Conservation (phyloP, 2,113 vertebrate genomes). For the Trachemys scripta region DNA sequence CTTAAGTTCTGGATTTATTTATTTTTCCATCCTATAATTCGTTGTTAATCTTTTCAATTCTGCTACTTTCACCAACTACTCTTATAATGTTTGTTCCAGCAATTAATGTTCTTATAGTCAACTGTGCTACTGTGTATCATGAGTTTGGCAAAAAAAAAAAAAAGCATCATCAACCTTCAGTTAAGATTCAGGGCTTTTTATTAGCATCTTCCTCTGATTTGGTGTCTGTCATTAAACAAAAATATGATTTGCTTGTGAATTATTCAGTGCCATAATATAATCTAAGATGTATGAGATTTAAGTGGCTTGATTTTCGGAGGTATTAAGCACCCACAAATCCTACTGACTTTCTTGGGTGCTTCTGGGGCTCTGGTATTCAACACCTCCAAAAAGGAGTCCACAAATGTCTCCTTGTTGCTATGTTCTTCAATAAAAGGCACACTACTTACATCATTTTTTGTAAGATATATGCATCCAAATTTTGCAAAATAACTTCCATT, state of each 20-base stretch:
- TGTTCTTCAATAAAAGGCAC: background rate
- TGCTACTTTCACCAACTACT: background rate
- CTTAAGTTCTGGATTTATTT: background rate
- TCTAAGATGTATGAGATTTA: background rate
- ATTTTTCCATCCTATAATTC: background rate
- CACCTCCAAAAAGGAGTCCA: background rate
- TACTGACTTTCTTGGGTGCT: background rate
- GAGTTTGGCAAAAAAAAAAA: background rate
- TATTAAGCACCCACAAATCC: background rate
- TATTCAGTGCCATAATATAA: background rate
- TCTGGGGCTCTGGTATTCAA: background rate
- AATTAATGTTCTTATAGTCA: background rate
- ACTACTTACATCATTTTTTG: background rate
- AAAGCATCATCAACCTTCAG: background rate
- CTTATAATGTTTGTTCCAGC: background rate
- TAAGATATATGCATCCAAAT: background rate
- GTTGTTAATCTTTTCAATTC: background rate
- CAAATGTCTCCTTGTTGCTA: background rate
- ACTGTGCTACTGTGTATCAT: background rate
- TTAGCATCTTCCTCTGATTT: background rate
- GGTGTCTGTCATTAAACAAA: background rate
- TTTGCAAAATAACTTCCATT: background rate
- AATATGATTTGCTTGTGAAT: background rate
- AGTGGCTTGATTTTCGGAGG: background rate
- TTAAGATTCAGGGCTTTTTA: background rate